Conservation (phyloP, 2,888 invertebrate genomes). For the Eledone cirrhosa region DNA sequence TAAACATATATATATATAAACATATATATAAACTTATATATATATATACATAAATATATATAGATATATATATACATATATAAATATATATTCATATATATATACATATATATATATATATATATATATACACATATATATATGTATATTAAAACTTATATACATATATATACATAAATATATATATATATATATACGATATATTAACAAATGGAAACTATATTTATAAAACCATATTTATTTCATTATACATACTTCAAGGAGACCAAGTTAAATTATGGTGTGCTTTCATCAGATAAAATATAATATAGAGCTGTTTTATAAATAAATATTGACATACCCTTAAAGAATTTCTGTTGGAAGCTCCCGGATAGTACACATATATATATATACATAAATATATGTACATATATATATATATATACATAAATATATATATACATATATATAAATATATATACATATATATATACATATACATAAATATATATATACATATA, state of each 20-base stretch:
- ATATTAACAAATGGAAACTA: no score
- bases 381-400: background rate
- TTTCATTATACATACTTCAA: no score
- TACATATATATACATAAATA: background rate
- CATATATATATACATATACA: background rate
- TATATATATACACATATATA: background rate
- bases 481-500: background rate
- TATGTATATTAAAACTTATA: background rate
- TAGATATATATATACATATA: background rate
- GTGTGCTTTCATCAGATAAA: no score
- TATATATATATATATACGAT: background rate
- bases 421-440: background rate
- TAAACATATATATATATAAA: no score
- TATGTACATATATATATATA: background rate
- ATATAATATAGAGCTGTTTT: no score
- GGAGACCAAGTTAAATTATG: no score
- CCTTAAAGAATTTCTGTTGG: no score
- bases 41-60: background rate
- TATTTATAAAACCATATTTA: no score
- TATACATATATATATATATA: background rate
- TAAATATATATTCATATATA: background rate
- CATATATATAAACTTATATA: no score
- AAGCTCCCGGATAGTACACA: no score
- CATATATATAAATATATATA: background rate
- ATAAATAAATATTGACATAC: no score